Evolutionary conservation across 2,797 vertebrate species (phyloP), one percentile per base, ranked within the genome.

Genomic region (Anas bahamensis): DNA sequence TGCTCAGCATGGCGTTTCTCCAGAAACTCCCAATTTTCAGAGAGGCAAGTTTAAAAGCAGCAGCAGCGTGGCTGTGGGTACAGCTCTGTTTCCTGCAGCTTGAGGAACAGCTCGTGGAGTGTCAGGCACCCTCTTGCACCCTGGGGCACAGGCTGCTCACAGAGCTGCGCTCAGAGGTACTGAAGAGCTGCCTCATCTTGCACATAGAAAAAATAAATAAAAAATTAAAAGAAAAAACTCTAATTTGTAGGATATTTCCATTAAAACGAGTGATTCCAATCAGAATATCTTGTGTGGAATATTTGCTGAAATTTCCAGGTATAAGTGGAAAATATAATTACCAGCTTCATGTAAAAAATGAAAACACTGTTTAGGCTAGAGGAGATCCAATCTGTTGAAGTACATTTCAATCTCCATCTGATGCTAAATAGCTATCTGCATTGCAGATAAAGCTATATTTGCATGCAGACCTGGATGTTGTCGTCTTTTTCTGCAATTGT

Each of bases 351-450:
- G 60, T 65, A 29, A 86, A 28, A 74, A 60, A 37, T 35, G 33
- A 57, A 95, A 87, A 53, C 84, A 68, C 48, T 79, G 66, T 80
- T 90, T 76, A 50, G 89, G 71, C 79, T 65, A 56, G 68, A 75
- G 31, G 69, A 92, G 57, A 41, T 9, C 39, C 59, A 77, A 70
- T 80, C 75, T 94, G 85, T 83, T 91, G 46, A 42, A 94, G 84
- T 13, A 82, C 70, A 23, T 24, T 76, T 83, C 75, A 39, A 73
- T 86, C 73, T 95, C 65, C 82, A 21, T n/a, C 61, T 69, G 69
- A 95, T 66, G 84, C 71, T 90, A 68, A 89, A 29, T n/a, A 83
- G 93, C 72, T 89, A 83, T 89, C 86, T 95, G 89, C 86, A 86
- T 39, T 89, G 88, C 87, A 92, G 81, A 94, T 83, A 55, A 28